Percentiles rank a stretch among this genome's conserved stretches.
These are phyloP conservation scores for Drosophila bocqueti DNA, from an alignment of 1,140 invertebrate species.

Conservation along the genomic window DNA sequence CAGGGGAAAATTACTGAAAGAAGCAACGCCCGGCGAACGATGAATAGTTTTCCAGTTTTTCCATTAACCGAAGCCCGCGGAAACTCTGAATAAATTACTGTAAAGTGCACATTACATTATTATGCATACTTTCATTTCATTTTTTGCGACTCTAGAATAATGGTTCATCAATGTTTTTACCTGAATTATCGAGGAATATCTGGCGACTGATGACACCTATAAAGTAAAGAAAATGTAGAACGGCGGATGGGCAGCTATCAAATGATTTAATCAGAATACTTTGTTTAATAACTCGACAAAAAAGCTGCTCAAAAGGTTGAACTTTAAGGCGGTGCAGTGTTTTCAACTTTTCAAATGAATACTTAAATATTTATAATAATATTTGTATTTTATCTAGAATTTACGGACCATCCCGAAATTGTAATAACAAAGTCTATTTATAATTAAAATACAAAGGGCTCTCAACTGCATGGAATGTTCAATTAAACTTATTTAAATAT, in stretches of 20 bases:
- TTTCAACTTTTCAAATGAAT: too few species aligned
- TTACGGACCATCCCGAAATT: too few species aligned
- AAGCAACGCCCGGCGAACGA: background rate
- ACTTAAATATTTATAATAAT: too few species aligned
- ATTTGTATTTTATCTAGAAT: too few species aligned
- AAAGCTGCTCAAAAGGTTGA: too few species aligned
- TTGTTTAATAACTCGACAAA: too few species aligned
- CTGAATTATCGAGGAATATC: background rate
- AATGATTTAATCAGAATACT: too few species aligned
- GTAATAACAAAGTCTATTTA: too few species aligned
- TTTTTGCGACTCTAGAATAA: background rate
- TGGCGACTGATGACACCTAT: background rate
- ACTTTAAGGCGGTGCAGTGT: too few species aligned
- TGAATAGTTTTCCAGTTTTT: constrained; percentile 7
- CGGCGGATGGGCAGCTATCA: too few species aligned
- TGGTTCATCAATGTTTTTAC: constrained; percentile 21
- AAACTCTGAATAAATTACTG: constrained; percentile 21
- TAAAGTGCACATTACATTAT: constrained; percentile 14
- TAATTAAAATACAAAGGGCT: background rate
- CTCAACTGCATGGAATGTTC: background rate
- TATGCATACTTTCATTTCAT: constrained; percentile 23
- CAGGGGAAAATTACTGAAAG: background rate
- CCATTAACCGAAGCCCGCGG: background rate
- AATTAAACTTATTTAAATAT: background rate
- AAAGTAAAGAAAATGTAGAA: too few species aligned